These are phyloP conservation scores for Pangasius sanitwongsei DNA, from an alignment of 2,797 vertebrate species.

Conservation along the genomic window DNA sequence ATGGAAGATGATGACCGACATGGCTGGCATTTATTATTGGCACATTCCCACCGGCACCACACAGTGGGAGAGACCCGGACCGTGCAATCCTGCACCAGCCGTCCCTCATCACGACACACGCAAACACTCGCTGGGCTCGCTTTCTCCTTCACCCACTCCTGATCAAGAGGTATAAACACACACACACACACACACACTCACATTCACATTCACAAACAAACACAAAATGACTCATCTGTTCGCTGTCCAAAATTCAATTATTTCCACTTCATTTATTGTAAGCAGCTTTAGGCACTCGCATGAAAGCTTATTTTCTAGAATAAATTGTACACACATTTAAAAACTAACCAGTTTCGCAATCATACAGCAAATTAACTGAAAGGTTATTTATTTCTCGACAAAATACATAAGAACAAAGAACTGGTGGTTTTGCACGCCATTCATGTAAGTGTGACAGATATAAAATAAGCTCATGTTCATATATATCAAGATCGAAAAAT, in stretches of 20 bases:
- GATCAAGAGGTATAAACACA: constrained; percentile 86
- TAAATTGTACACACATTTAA: not conserved
- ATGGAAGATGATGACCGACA: constrained; percentile 95
- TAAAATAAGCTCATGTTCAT: not conserved
- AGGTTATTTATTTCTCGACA: not conserved
- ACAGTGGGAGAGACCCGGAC: constrained; percentile 91
- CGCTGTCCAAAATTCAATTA: not conserved
- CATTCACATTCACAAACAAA: constrained; percentile 59
- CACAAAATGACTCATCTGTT: not conserved
- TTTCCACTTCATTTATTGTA: not conserved
- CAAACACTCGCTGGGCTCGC: constrained; percentile 86
- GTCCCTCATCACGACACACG: constrained; percentile 62
- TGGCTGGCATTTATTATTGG: constrained; percentile 97
- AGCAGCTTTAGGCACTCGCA: not conserved
- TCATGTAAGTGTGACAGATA: not conserved
- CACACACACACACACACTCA: constrained; percentile 58
- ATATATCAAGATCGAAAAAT: not conserved
- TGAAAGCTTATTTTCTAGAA: not conserved
- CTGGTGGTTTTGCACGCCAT: not conserved
- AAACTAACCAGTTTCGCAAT: not conserved
- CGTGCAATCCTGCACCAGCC: constrained; percentile 65
- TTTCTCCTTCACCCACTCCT: constrained; percentile 89
- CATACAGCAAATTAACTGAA: not conserved
- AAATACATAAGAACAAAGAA: not conserved
- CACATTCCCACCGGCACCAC: constrained; percentile 97